These are phyloP conservation scores for Alces alces DNA, from an alignment of 2,113 vertebrate genomes.

Conservation along the genomic window DNA sequence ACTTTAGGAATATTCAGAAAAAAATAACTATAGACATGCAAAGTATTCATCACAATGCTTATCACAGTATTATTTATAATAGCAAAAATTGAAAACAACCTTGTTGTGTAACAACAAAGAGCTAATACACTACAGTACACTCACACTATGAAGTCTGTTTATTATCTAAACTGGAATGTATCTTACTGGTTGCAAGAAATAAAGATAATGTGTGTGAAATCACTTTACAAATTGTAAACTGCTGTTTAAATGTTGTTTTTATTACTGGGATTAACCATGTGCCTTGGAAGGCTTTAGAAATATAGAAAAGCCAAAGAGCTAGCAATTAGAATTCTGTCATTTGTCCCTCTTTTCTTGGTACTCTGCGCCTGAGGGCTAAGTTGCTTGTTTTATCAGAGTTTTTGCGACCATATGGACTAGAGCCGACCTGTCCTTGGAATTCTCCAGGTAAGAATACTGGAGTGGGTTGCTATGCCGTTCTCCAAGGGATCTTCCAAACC, in stretches of 20 bases:
- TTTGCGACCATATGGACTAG: neutral
- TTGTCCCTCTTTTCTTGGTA: neutral
- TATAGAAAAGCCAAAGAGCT: neutral
- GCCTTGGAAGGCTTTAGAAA: neutral
- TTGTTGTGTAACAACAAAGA: neutral
- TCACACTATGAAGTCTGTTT: neutral
- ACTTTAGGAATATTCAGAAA: constrained; percentile 5
- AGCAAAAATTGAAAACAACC: neutral
- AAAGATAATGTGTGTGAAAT: neutral
- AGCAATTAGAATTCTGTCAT: neutral
- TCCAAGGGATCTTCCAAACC: neutral
- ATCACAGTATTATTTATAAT: neutral
- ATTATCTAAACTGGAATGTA: neutral
- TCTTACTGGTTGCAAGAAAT: neutral
- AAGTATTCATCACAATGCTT: neutral
- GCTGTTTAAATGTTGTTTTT: neutral
- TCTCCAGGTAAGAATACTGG: neutral
- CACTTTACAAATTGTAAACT: neutral
- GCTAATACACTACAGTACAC: neutral
- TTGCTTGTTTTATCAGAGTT: neutral
- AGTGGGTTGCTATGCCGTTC: neutral
- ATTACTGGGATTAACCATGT: neutral
- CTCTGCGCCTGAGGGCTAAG: neutral
- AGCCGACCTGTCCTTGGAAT: neutral
- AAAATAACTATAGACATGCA: constrained; percentile 17